Conservation (phyloP, 2,888 invertebrate species). For the Campoletis raptor region DNA sequence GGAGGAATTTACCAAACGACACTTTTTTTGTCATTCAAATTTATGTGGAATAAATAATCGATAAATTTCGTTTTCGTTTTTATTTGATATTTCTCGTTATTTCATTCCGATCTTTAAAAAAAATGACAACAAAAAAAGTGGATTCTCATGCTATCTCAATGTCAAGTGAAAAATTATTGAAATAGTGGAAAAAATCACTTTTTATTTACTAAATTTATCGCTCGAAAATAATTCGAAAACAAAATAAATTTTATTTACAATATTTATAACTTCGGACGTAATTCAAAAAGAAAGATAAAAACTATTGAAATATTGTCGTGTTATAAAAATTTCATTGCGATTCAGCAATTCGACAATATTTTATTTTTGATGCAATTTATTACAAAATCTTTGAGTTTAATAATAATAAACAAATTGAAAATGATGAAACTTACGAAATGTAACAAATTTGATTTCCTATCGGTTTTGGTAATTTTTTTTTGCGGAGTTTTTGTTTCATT, state of each 20-base stretch:
- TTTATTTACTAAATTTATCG: not conserved
- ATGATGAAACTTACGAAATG: not conserved
- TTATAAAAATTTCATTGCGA: no score
- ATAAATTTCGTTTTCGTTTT: not conserved
- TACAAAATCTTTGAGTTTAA: not conserved
- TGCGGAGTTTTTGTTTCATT: not conserved
- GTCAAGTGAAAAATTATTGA: not conserved
- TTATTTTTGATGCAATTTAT: not conserved
- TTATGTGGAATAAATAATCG: not conserved
- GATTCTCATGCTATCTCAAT: not conserved
- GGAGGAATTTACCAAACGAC: not conserved
- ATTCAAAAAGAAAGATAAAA: slow-evolving; percentile 15
- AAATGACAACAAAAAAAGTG: not conserved
- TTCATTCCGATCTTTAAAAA: not conserved
- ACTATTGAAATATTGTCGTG: no score
- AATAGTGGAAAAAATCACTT: not conserved
- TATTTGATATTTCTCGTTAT: not conserved
- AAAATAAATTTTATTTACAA: not conserved
- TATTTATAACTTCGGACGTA: not conserved
- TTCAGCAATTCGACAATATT: not conserved
- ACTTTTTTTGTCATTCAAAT: not conserved
- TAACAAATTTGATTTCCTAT: not conserved
- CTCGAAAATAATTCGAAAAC: not conserved
- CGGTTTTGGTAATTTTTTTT: not conserved
- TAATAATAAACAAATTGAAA: not conserved